phyloP scores from a whole-genome alignment of 2,113 vertebrate genomes.

The Origma solitaria region DNA sequence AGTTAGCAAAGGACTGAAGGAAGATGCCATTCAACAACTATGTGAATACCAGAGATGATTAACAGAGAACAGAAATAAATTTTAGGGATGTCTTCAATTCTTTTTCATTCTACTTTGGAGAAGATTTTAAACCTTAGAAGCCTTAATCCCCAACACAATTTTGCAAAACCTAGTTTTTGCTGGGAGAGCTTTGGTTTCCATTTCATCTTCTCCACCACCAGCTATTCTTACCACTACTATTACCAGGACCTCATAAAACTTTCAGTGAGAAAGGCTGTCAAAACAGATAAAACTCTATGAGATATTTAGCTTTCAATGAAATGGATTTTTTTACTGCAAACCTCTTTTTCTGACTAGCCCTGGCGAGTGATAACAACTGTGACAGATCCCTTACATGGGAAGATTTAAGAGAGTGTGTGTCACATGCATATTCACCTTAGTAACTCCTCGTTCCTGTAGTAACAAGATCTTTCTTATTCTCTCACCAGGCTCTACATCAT shows the following conservation, averaged over 20 bases:
- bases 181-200: neutral
- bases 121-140: neutral
- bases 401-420: neutral
- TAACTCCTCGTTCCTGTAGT: neutral
- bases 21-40: neutral
- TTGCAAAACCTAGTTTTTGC: neutral
- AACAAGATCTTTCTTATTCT: neutral
- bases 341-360: neutral
- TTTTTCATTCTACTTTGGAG: neutral
- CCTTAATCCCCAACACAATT: accelerated
- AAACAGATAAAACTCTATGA: neutral
- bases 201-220: neutral
- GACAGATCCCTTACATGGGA: neutral
- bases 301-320: neutral
- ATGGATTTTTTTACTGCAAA: neutral
- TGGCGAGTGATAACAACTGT: neutral
- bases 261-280: neutral
- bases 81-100: neutral
- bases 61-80: neutral
- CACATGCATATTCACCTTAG: neutral
- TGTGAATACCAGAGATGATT: neutral
- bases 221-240: neutral
- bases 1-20: neutral
- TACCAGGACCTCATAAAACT: neutral
- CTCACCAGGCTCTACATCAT: neutral